These are phyloP conservation scores for Gadus macrocephalus DNA, from an alignment of 2,113 vertebrate genomes.

Conservation along the genomic window DNA sequence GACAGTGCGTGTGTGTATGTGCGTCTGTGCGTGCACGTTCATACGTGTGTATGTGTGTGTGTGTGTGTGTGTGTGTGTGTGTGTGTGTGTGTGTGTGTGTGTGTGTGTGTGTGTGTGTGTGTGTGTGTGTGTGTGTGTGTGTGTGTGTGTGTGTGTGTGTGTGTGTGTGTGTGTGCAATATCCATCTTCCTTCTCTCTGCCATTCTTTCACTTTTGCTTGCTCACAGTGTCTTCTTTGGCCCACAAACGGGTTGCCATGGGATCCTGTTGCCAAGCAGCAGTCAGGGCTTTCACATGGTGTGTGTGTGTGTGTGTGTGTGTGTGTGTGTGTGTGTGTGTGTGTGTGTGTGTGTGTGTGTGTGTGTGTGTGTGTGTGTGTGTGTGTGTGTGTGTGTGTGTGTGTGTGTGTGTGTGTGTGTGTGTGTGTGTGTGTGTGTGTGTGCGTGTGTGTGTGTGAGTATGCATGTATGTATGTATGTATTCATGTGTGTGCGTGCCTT, in stretches of 20 bases:
- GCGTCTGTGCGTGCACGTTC: constrained; percentile 15
- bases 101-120: background rate
- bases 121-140: background rate
- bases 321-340: background rate
- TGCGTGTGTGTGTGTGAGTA: too few relatives aligned
- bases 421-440: too few relatives aligned
- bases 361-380: too few relatives aligned
- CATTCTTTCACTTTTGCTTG: constrained; percentile 6
- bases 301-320: background rate
- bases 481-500: background rate
- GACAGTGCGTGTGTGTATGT: constrained; percentile 3
- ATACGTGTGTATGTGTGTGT: constrained; percentile 9
- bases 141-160: background rate
- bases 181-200: background rate
- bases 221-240: constrained; percentile 8
- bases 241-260: constrained; percentile 68
- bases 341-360: background rate
- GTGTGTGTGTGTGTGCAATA: background rate
- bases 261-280: constrained; percentile 69
- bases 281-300: constrained; percentile 36
- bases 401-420: too few relatives aligned
- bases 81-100: background rate
- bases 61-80: constrained; percentile 1
- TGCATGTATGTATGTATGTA: constrained; percentile 27
- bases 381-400: too few relatives aligned